Base-by-base conservation (phyloP, 2,797 vertebrate genomes). In the Cacajao melanocephalus region DNA sequence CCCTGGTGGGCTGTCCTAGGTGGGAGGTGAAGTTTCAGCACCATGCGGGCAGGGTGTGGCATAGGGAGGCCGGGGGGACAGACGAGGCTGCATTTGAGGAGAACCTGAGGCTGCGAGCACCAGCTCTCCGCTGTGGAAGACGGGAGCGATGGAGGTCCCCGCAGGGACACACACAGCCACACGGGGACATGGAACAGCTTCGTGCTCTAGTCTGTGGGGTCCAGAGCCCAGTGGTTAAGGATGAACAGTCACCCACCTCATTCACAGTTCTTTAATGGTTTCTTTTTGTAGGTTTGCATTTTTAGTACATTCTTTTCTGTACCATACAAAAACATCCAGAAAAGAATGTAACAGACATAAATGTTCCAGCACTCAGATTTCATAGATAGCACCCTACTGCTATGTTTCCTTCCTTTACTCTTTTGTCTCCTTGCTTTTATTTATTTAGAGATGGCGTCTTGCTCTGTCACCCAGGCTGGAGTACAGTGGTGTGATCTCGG, bases 221-320 rank as follows among this genome's bases (percentile, higher is more conserved):
- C 7, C n/a, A 0, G 50, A 64, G 80, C 1, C 61, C 61, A 17
- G 6, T 0, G 15, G 7, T 19, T 24, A 7, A 19, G 83, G 20
- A 13, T 6, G 3, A 3, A 14, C 6, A 8, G 0, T 64, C 4
- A 14, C 30, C 57, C 1, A 1, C 44, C 36, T 22, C 3, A 0
- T 30, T 24, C 58, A 15, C 26, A 3, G 33, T 11, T 22, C 19
- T 39, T 52, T n/a, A 7, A 0, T 3, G 17, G n/a, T 5, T 58
- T 12, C 70, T 15, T 30, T 52, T 44, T 0, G 44, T 8, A 3
- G 20, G 4, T 82, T 17, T 28, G n/a, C 79, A 20, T 26, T 64
- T 52, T 58, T 17, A 24, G 48, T 36, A 15, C 10, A 13, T 2
- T 33, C 78, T 57, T 61, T 57, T 46, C 78, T 22, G 1, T 15